Evolutionary conservation across 2,888 invertebrate genomes (phyloP), one percentile per base, ranked within the genome.

Genomic region (Pteria penguin): DNA sequence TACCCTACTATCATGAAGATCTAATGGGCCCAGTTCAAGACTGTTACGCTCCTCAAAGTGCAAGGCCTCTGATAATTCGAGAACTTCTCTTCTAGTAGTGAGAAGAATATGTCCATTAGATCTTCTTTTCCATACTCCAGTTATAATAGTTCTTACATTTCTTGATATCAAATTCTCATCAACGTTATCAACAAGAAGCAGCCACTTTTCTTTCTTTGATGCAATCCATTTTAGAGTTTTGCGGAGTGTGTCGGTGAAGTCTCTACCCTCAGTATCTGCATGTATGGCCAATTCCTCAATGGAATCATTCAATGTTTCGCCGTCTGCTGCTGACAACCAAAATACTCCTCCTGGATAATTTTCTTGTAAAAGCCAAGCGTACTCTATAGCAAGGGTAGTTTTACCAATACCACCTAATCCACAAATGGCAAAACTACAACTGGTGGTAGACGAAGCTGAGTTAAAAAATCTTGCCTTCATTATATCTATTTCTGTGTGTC

Each of bases 381-480:
- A 80, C 65, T 80, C 76, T 8, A 72, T 65, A 18, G 76, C 68
- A n/a, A 79, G n/a, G 2, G 75, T 66, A 26, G 76, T 79, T 69
- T 79, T 75, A 22, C 77, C 79, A 26, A 57, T 68, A 18, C 79
- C 79, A 2, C 79, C 79, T 31, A 80, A 72, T 2, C 79, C 79
- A 67, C 72, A 80, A 18, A 79, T 63, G 8, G 73, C 74, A 14
- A 58, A 36, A 26, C 26, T 61, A 29, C 29, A n/a, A 0, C n/a
- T 5, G 24, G n/a, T 27, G 8, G 2, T 32, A 22, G 58, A 32
- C 2, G 57, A 18, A 1, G 18, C 29, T 2, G 27, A 8, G n/a
- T n/a, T n/a, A n/a, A n/a, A n/a, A 31, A 66, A 73, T 14, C 14
- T 22, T 5, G 29, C 18, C 62, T 66, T 27, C 8, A 70, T 11